phyloP scores from a whole-genome alignment of 1,140 invertebrate genomes.

The Sipha flava region DNA sequence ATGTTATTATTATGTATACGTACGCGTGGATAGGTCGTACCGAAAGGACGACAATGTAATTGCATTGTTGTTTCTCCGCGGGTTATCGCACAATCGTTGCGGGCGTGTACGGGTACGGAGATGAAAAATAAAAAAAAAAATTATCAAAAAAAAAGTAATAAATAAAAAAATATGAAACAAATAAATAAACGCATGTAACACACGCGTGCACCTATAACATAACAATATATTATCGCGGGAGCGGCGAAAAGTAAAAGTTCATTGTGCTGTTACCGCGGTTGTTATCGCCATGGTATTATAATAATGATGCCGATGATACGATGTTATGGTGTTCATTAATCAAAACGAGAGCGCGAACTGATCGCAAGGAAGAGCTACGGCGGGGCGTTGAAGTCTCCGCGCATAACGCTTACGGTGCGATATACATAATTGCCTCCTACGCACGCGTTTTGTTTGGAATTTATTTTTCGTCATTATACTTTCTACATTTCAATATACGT shows the following conservation, averaged over 20 bases:
- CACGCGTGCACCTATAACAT: too few species aligned
- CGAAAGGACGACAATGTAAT: too few species aligned
- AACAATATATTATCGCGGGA: neutral
- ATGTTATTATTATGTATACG: too few species aligned
- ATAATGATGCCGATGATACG: neutral
- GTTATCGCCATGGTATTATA: neutral
- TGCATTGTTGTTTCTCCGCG: too few species aligned
- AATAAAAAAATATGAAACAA: too few species aligned
- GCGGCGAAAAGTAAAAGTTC: slow-evolving; percentile 9
- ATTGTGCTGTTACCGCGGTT: neutral
- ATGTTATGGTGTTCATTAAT: neutral
- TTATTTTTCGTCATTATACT: neutral
- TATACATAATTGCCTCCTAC: neutral
- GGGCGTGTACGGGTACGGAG: too few species aligned
- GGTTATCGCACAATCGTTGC: too few species aligned
- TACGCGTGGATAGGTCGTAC: too few species aligned
- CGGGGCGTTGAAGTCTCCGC: neutral
- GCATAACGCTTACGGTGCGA: too few species aligned
- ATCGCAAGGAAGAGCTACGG: neutral
- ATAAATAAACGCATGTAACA: too few species aligned
- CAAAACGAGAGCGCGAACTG: neutral
- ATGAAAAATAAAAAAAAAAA: too few species aligned
- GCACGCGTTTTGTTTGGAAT: neutral
- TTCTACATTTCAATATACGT: neutral
- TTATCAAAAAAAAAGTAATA: too few species aligned